Base-by-base conservation (phyloP, 1,140 invertebrate species). In the Zeugodacus cucurbitae region DNA sequence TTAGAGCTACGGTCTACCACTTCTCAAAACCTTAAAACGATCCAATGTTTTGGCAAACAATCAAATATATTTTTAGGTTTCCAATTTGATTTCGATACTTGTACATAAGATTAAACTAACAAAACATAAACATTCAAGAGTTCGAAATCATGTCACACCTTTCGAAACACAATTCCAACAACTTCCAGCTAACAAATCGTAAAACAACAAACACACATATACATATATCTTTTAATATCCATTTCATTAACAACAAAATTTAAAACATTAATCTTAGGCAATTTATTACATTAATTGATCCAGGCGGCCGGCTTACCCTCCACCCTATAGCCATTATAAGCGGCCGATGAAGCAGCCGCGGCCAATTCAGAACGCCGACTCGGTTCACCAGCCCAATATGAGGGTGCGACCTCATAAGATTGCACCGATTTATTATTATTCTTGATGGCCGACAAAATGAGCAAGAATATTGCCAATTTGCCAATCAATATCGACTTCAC, bases 401-500 rank as follows among this genome's bases (percentile, higher is more conserved):
- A 91, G 14, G 93, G 93, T 2, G 90, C 89, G 48, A 93, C 92
- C 41, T 93, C 91, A 57, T 93, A 93, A 10, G 91, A 91, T 64
- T 92, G 91, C 48, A 91, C 89, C 88, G 89, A 90, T 87, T 91
- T 91, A 89, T 93, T 93, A 90, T 91, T 90, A 89, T 95, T 95
- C 91, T 93, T 95, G 57, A 96, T 94, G 17, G 95, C 95, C 89
- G 95, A 96, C 14, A 96, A 89, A 54, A 95, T 93, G 14, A 95
- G 94, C 20, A 96, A 92, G 29, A 95, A 93, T 20, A 96, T 94
- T 0, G 95, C 96, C 88, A 96, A 89, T 90, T 96, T 96, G 54
- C 96, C 96, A 5, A 96, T 94, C 90, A 96, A 93, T 37, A 96
- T 93, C 3, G 95, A 95, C 89, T 96, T 95, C 54, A 96, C 92